These are phyloP conservation scores for Semicossyphus pulcher DNA, from an alignment of 2,113 vertebrate genomes.

Conservation along the genomic window DNA sequence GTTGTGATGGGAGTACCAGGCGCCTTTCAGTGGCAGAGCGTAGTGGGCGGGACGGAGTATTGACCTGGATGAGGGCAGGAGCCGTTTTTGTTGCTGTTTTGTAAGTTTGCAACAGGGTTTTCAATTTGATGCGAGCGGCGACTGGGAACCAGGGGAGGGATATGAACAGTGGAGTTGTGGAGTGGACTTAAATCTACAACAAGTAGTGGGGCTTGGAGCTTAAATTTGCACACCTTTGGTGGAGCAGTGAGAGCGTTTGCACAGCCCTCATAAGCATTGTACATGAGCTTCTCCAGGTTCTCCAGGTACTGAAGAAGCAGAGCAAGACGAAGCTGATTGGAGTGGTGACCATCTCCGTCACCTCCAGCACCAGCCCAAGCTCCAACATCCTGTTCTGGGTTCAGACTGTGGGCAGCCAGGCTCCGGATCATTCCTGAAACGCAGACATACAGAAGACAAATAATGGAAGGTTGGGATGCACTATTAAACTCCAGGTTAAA, in stretches of 20 bases:
- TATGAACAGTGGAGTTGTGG: no score
- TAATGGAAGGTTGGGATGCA: background rate
- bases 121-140: no score
- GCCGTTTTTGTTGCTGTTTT: no score
- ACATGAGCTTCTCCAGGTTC: conserved; percentile 98
- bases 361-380: conserved; percentile 92
- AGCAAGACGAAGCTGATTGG: conserved; percentile 94
- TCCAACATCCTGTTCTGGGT: conserved; percentile 94
- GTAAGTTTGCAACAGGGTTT: no score
- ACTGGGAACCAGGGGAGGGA: no score
- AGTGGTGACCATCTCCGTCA: conserved; percentile 93
- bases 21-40: no score
- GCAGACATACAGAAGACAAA: background rate
- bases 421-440: conserved; percentile 93
- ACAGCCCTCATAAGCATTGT: conserved; percentile 98
- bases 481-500: background rate
- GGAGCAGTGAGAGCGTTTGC: conserved; percentile 96
- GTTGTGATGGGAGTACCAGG: no score
- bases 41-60: no score
- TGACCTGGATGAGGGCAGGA: no score
- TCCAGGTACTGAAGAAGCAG: conserved; percentile 97
- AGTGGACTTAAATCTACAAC: background rate
- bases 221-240: conserved; percentile 87
- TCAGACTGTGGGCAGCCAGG: conserved; percentile 94
- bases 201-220: no score